A percentile compares a stretch with the other conserved stretches of the same genome.
Conservation (phyloP, 2,888 invertebrate species). For the Nomada ferruginata region DNA sequence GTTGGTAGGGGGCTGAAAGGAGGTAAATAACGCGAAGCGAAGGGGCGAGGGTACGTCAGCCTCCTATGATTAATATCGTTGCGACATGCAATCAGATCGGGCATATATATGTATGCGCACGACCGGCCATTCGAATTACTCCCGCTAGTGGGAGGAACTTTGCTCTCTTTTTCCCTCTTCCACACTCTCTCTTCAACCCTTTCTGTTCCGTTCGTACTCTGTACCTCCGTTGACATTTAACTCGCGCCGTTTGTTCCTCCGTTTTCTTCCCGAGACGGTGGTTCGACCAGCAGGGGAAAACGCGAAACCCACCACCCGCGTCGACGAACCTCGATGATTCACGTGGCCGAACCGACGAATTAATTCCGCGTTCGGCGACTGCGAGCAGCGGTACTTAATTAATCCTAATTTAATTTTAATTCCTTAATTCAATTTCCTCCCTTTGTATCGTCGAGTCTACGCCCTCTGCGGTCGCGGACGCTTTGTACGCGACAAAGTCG, state of each 20-base stretch:
- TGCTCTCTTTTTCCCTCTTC: constrained; percentile 29
- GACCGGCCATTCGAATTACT: constrained; percentile 72
- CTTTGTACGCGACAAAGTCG: constrained; percentile 20
- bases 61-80: constrained; percentile 86
- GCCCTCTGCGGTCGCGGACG: constrained; percentile 18
- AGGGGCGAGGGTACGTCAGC: constrained; percentile 84
- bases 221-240: neutral
- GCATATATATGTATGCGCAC: constrained; percentile 69
- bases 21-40: constrained; percentile 79
- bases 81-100: constrained; percentile 85
- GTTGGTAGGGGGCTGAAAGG: constrained; percentile 72
- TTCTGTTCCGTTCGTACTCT: constrained; percentile 9
- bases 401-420: constrained; percentile 67
- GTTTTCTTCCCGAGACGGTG: constrained; percentile 43
- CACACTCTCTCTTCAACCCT: constrained; percentile 20
- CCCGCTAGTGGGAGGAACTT: constrained; percentile 56
- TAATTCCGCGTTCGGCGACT: constrained; percentile 65
- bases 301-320: constrained; percentile 18
- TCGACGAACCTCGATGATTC: constrained; percentile 53
- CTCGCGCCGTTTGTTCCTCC: constrained; percentile 11
- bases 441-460: constrained; percentile 35
- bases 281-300: constrained; percentile 35
- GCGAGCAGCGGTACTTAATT: constrained; percentile 51
- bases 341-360: constrained; percentile 56
- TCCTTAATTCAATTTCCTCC: constrained; percentile 57